These are phyloP conservation scores for Pristis pectinata DNA, from an alignment of 2,797 vertebrate species.

Conservation along the genomic window DNA sequence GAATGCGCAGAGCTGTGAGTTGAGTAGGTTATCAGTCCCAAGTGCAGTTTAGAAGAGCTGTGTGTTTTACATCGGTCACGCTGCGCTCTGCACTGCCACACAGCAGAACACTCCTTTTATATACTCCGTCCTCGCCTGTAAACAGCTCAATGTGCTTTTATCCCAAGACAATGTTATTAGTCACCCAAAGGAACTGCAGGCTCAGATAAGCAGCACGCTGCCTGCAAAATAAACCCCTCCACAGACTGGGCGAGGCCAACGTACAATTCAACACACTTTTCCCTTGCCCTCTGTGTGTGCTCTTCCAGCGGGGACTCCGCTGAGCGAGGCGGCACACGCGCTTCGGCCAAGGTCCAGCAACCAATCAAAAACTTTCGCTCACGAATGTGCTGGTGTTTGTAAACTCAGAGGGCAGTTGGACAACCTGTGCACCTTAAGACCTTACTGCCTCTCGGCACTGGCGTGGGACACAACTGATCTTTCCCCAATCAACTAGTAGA, in stretches of 20 bases:
- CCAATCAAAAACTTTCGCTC: neutral
- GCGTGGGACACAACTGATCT: no score
- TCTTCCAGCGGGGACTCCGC: constrained; percentile 50
- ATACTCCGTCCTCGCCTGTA: constrained; percentile 61
- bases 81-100: neutral
- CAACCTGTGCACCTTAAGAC: neutral
- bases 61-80: neutral
- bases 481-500: neutral
- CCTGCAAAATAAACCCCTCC: constrained; percentile 17
- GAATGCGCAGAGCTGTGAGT: neutral
- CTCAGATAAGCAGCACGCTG: constrained; percentile 58
- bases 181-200: constrained; percentile 68
- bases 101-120: constrained; percentile 61
- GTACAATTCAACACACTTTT: constrained; percentile 41
- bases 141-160: constrained; percentile 65
- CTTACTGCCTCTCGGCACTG: neutral
- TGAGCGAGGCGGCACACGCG: neutral
- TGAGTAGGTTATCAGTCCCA: neutral
- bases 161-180: constrained; percentile 70
- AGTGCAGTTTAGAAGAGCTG: neutral
- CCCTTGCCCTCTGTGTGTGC: constrained; percentile 37
- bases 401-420: neutral
- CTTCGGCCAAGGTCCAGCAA: neutral
- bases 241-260: constrained; percentile 45
- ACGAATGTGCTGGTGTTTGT: neutral